Evolutionary conservation across 2,888 invertebrate genomes (phyloP).

Genomic region (Andrena haemorrhoa): DNA sequence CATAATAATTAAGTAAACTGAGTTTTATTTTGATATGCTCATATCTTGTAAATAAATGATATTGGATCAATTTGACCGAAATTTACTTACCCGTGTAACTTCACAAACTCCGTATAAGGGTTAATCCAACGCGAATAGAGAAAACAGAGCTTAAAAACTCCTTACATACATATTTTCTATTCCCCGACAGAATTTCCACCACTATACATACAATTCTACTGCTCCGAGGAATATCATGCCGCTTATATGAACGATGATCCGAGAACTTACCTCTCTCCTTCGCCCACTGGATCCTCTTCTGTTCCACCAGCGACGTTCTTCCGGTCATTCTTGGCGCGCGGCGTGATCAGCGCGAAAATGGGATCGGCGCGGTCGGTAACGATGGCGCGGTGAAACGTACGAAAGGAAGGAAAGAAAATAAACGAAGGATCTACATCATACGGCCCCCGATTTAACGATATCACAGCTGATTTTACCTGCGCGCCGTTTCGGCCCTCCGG

Average conservation of each 20-base stretch:
- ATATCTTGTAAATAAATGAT: no score
- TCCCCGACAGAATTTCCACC: no score
- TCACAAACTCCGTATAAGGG: no score
- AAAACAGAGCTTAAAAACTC: not conserved
- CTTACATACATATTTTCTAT: no score
- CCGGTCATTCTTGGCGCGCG: conserved; percentile 65
- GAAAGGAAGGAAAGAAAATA: not conserved
- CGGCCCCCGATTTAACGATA: conserved; percentile 1
- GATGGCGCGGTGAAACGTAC: conserved; percentile 3
- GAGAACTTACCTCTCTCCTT: conserved; percentile 92
- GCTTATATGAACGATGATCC: conserved; percentile 20
- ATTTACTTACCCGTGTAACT: no score
- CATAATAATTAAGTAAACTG: no score
- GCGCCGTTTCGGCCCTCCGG: not conserved
- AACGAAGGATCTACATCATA: conserved; percentile 35
- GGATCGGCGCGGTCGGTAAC: conserved; percentile 3
- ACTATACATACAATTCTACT: not conserved
- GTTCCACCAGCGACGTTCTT: conserved; percentile 90
- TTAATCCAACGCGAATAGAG: not conserved
- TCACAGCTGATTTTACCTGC: conserved; percentile 34
- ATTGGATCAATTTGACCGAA: no score
- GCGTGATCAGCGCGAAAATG: conserved; percentile 30
- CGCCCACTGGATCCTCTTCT: conserved; percentile 97
- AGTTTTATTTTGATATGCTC: no score
- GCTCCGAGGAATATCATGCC: not conserved